Base-by-base conservation (phyloP, 1,140 invertebrate genomes). In the Elymnias hypermnestra region DNA sequence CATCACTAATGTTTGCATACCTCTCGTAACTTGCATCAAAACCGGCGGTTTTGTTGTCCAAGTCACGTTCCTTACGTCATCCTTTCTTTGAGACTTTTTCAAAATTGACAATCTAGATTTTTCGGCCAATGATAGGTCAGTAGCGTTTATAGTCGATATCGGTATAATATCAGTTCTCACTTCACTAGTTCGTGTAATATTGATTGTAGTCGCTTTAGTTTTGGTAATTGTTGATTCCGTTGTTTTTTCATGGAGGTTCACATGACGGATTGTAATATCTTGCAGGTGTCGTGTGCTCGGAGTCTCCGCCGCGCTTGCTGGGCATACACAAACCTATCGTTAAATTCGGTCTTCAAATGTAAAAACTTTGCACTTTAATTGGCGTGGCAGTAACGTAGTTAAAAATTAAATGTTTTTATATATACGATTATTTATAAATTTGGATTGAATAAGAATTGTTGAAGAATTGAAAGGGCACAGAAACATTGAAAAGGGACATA, bases 81-180 rank as follows among this genome's bases (percentile, higher is more conserved):
- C 68, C 26, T 81, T 83, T 15, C 54, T 60, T 5, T 61, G 55
- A 0, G 66, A 61, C 40, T 83, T 81, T 44, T 70, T 79, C 22
- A 79, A 14, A 13, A 79, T 82, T 0, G 76, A 82, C 3, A 76
- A 19, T 21, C 63, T 63, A 0, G 79, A 79, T 36, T 76, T 88
- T 53, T 69, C 72, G 9, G 72, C 74, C 35, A 72, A 36, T 7
- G 63, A 83, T 45, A 82, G 49, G 17, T 54, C 60, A 18, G 38
- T 64, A 9, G 46, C 48, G 7, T 33, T 17, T 3, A 15, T 7
- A 1, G 13, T 5, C 10, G 1, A 9, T 29, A 6, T 9, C 1
- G 25, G 12, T 13, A n/a, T 7, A 14, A 1, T 1, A 6, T 3
- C 28, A 5, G 10, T 1, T 12, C 3, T 3, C 28, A 14, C 28